Conservation (phyloP, 2,888 invertebrate genomes). For the Mycalesis mineus region DNA sequence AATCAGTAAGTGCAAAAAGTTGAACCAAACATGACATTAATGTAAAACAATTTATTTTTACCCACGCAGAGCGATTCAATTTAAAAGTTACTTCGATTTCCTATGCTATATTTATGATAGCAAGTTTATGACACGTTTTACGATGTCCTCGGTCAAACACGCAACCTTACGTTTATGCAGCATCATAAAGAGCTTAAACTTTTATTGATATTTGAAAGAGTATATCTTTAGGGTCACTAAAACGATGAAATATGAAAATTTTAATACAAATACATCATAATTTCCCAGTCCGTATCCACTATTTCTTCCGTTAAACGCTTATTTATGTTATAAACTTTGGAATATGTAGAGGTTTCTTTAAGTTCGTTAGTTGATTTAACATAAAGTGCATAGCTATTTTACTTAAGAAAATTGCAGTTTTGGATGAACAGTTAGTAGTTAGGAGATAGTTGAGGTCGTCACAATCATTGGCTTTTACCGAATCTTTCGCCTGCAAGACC, state of each 20-base stretch:
- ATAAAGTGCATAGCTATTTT: too few relatives aligned
- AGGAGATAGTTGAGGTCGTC: too few relatives aligned
- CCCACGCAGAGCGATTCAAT: slow-evolving; percentile 42
- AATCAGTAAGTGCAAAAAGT: too few relatives aligned
- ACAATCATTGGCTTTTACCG: too few relatives aligned
- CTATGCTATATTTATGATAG: slow-evolving; percentile 56
- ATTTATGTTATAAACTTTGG: too few relatives aligned
- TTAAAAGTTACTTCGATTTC: slow-evolving; percentile 57
- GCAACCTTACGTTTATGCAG: slow-evolving; percentile 64
- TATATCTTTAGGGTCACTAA: slow-evolving; percentile 8
- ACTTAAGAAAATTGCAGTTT: too few relatives aligned
- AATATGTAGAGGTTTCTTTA: too few relatives aligned
- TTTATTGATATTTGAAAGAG: slow-evolving; percentile 36
- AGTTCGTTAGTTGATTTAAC: too few relatives aligned
- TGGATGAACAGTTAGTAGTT: too few relatives aligned
- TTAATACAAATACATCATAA: neutral
- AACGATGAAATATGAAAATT: neutral
- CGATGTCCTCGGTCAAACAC: slow-evolving; percentile 64
- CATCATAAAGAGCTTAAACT: slow-evolving; percentile 43
- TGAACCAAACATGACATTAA: neutral
- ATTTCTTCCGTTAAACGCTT: too few relatives aligned
- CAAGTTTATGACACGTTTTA: slow-evolving; percentile 58
- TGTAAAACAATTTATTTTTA: neutral
- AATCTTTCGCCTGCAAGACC: too few relatives aligned
- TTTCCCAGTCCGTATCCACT: neutral